Base-by-base conservation (phyloP, 2,113 vertebrate species). In the Carettochelys insculpta region DNA sequence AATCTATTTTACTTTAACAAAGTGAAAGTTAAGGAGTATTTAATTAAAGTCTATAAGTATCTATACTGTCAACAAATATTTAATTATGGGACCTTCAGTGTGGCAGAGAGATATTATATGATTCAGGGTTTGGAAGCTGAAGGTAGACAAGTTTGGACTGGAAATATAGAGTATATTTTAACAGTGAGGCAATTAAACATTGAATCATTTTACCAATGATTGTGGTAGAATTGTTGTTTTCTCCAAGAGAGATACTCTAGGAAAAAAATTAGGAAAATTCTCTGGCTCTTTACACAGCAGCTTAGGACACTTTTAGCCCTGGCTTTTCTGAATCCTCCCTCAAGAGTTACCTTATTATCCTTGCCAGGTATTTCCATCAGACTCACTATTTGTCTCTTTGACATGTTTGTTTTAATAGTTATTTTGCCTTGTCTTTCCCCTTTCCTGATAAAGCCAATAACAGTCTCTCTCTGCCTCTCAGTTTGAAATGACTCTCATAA, bases 361-460 rank as follows among this genome's bases (percentile, higher is more conserved):
- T 92, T 91, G 31, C 14, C 31, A 86, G 24, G 6, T 88, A 88
- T 96, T 90, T 89, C 81, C 34, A 87, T 88, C 41, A 25, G 16
- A 29, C 3, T 92, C 75, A 19, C 41, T 54, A 58, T 48, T 43
- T 94, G 47, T 81, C 65, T 94, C 8, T 71, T 78, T 82, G 73
- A 77, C 93, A 10, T 52, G 7, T 54, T 95, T 24, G 3, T 65
- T 94, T 95, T 77, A 86, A 78, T 91, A 90, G 91, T 96, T 94
- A 90, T 89, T 94, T 96, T 92, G 13, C 47, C 51, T 84, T 83
- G 24, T 25, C 20, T 82, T 86, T 89, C 90, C 75, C 24, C 27
- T 20, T 89, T 82, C 27, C 19, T 54, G n/a, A 83, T 48, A 96
- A 92, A 94, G 89, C 29, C 1, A 95, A 82, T 78, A 65, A 86